A percentile compares a stretch with the other conserved stretches of the same genome.
Evolutionary conservation across 2,113 vertebrate species (phyloP).

Genomic region (Mastomys coucha): DNA sequence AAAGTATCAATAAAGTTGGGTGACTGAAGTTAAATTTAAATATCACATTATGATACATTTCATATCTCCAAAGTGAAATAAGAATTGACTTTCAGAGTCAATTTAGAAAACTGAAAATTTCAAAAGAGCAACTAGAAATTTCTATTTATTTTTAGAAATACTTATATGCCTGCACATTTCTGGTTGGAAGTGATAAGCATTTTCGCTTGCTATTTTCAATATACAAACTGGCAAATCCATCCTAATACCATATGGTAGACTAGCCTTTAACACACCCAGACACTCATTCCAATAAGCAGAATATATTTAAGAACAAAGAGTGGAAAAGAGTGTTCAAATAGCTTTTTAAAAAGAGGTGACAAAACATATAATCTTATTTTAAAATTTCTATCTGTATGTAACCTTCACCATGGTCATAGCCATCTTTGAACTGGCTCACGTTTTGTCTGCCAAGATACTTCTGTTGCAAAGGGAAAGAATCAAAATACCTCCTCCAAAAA

Average conservation of each 20-base stretch:
- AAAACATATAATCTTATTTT: constrained; percentile 40
- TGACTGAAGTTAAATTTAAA: constrained; percentile 56
- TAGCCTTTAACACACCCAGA: constrained; percentile 7
- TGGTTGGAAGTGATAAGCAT: constrained; percentile 15
- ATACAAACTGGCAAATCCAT: not conserved
- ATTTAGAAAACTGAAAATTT: not conserved
- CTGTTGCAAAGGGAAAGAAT: constrained; percentile 32
- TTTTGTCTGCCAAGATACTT: constrained; percentile 54
- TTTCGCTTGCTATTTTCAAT: constrained; percentile 63
- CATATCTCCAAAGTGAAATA: constrained; percentile 9
- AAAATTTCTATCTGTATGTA: not conserved
- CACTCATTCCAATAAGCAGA: constrained; percentile 28
- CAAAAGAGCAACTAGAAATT: constrained; percentile 14
- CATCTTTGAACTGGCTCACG: not conserved
- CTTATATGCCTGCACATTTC: not conserved
- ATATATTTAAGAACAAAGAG: not conserved
- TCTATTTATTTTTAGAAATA: not conserved
- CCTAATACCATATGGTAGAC: not conserved
- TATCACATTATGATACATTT: not conserved
- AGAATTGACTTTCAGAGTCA: constrained; percentile 39
- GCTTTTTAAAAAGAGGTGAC: not conserved
- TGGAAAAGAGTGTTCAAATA: not conserved
- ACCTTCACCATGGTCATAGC: constrained; percentile 40
- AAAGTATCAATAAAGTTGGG: constrained; percentile 18
- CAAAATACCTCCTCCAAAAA: constrained; percentile 36